Base-by-base conservation (phyloP, 2,888 invertebrate species). In the Isoperla grammatica region DNA sequence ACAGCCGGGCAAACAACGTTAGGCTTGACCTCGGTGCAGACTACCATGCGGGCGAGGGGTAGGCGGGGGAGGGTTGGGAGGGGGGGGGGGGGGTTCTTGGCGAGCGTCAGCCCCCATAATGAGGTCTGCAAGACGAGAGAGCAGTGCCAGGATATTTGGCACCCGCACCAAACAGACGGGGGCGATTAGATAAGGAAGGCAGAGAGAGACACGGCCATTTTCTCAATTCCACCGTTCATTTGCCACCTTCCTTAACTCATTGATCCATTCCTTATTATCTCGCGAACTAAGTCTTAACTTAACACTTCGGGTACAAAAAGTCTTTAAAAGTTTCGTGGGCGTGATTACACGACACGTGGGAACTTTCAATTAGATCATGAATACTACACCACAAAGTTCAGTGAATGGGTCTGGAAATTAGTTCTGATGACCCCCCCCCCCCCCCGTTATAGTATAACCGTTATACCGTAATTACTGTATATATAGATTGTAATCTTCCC, bases 91-190 rank as follows among this genome's bases (percentile, higher is more conserved):
- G 22, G 13, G 22, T 2, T 48, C n/a, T 48, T 48, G 48, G 48
- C 48, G 19, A n/a, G 48, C 50, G 29, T 4, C 37, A 13, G 50
- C 19, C 15, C 50, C 35, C 29, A 35, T 50, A 50, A 50, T 50
- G 50, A 50, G 35, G 50, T 19, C n/a, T 12, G 15, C 29, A 35
- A 23, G 35, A 35, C n/a, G 15, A 50, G 37, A 35, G 50, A 50
- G 35, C 50, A 35, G 23, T 50, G 50, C 50, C 50, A 50, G 50
- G 50, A 19, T 35, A 35, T 53, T 53, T 53, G 53, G 53, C 53
- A 53, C 9, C 50, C 29, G 35, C 50, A 13, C 37, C 15, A 29
- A 29, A 29, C 29, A 29, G 29, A 29, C n/a, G 15, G 39, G 22
- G 11, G 39, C 53, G 53, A 53, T 39, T 53, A 53, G 53, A 53